Evolutionary conservation across 2,113 vertebrate species (phyloP).

Genomic region (Mandrillus leucophaeus): DNA sequence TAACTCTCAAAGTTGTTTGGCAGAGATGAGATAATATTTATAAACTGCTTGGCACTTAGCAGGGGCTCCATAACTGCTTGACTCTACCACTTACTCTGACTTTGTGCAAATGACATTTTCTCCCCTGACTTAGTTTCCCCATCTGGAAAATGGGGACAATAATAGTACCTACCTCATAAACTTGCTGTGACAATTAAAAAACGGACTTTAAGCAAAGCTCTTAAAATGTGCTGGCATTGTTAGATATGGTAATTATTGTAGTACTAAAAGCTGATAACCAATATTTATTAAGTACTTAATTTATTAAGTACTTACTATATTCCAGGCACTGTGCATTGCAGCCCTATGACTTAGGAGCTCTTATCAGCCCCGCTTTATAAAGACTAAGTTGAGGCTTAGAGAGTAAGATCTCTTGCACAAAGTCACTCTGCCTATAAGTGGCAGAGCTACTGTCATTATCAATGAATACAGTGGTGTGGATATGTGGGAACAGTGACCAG

Average conservation of each 20-base stretch:
- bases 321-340: not conserved
- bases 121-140: not conserved
- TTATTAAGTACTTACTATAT: not conserved
- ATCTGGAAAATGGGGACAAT: not conserved
- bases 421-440: not conserved
- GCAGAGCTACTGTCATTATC: not conserved
- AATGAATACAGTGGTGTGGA: not conserved
- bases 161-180: not conserved
- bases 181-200: not conserved
- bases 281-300: not conserved
- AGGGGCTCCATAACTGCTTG: not conserved
- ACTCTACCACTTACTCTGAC: not conserved
- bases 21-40: not conserved
- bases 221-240: not conserved
- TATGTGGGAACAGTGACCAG: not conserved
- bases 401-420: not conserved
- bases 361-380: not conserved
- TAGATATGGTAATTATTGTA: not conserved
- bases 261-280: not conserved
- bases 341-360: not conserved
- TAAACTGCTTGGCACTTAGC: not conserved
- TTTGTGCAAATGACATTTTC: not conserved
- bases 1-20: not conserved
- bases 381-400: not conserved
- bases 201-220: not conserved